Conservation (phyloP, 1,140 invertebrate species). For the Nephotettix cincticeps region DNA sequence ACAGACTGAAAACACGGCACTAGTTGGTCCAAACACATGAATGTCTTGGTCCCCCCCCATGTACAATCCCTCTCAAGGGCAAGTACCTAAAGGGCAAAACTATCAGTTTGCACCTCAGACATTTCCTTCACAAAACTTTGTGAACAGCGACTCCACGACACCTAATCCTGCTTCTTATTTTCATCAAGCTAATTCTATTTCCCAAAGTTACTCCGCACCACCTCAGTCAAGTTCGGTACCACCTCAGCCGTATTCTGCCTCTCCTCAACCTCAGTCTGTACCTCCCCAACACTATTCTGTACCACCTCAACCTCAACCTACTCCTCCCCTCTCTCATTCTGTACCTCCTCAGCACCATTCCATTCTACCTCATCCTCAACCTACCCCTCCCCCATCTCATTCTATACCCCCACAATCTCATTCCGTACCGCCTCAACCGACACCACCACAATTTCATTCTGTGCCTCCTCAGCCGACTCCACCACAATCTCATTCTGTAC, state of each 20-base stretch:
- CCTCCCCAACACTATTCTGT: not conserved
- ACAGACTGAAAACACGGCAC: conserved; percentile 30
- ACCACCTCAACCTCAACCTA: not conserved
- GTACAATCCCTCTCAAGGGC: not conserved
- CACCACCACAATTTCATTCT: too few species aligned
- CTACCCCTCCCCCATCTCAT: not conserved
- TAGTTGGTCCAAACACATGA: conserved; percentile 26
- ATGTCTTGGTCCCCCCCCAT: not conserved
- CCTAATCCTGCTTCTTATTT: too few species aligned
- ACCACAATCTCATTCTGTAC: not conserved
- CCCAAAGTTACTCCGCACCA: not conserved
- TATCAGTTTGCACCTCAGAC: too few species aligned
- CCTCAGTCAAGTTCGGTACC: not conserved
- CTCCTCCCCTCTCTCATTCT: not conserved
- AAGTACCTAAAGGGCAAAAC: not conserved
- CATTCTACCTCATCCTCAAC: not conserved
- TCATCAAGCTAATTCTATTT: too few species aligned
- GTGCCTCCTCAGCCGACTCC: not conserved
- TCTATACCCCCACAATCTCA: not conserved
- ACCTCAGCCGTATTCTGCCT: not conserved
- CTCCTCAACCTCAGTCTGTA: not conserved
- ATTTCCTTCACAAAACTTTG: too few species aligned
- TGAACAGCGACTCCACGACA: too few species aligned
- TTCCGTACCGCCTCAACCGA: not conserved
- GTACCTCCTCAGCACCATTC: not conserved